A percentile compares a stretch with the other conserved stretches of the same genome.
Conservation (phyloP, 2,797 vertebrate species). For the Hydrocynus forskahlii region DNA sequence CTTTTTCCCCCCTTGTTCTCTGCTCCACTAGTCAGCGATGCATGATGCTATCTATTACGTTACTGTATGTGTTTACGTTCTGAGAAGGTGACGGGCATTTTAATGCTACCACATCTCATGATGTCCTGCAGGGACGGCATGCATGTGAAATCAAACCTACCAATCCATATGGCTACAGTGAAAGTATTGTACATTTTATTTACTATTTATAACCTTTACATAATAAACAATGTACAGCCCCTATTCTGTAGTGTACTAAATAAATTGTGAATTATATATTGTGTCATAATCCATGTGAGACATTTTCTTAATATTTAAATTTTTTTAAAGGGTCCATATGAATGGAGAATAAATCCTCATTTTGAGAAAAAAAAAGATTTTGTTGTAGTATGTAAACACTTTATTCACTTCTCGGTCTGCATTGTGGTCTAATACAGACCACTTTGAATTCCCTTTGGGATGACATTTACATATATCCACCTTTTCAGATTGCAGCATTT, state of each 20-base stretch:
- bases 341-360: too few relatives aligned
- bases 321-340: too few relatives aligned
- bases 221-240: not conserved
- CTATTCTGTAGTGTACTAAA: not conserved
- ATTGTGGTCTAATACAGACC: too few relatives aligned
- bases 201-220: conserved; percentile 3
- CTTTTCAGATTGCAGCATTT: not conserved
- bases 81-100: conserved; percentile 62
- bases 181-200: conserved; percentile 14
- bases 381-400: too few relatives aligned
- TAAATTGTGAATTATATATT: too few relatives aligned
- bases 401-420: too few relatives aligned
- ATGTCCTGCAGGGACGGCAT: conserved; percentile 60
- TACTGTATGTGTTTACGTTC: conserved; percentile 71
- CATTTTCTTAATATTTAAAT: too few relatives aligned
- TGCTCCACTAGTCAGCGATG: conserved; percentile 64
- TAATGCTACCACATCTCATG: conserved; percentile 73
- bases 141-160: conserved; percentile 56
- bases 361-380: too few relatives aligned
- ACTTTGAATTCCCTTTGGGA: too few relatives aligned
- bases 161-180: conserved; percentile 50
- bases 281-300: too few relatives aligned
- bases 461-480: too few relatives aligned
- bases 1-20: conserved; percentile 52
- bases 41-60: conserved; percentile 74